Evolutionary conservation across 2,113 vertebrate species (phyloP).

Genomic region (Xyliphius kryptos): DNA sequence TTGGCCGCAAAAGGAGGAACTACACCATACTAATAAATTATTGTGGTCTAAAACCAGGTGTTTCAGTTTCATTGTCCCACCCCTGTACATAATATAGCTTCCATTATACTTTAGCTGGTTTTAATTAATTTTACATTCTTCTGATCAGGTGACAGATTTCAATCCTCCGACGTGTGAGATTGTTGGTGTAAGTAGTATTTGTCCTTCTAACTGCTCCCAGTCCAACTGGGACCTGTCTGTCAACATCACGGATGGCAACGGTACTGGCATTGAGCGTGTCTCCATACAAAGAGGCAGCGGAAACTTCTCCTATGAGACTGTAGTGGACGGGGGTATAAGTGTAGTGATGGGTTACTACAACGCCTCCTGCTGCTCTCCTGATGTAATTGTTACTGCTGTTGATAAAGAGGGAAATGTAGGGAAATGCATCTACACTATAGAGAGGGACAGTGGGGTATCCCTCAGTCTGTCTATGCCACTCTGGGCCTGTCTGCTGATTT

Average conservation of each 20-base stretch:
- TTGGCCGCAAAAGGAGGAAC: too few species aligned
- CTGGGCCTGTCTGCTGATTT: constrained; percentile 48
- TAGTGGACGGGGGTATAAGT: neutral
- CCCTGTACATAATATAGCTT: too few species aligned
- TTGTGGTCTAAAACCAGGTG: too few species aligned
- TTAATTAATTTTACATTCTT: too few species aligned
- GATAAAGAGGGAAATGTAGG: constrained; percentile 61
- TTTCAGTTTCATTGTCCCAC: too few species aligned
- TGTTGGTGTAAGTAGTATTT: constrained; percentile 31
- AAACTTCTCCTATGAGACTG: constrained; percentile 23
- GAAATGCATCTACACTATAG: constrained; percentile 53
- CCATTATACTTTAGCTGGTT: too few species aligned
- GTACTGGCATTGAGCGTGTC: constrained; percentile 49
- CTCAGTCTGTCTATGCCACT: constrained; percentile 39
- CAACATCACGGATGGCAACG: constrained; percentile 54
- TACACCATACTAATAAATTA: too few species aligned
- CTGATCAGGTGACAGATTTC: constrained; percentile 67
- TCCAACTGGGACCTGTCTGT: constrained; percentile 52
- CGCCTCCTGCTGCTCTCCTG: constrained; percentile 59
- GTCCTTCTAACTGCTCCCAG: constrained; percentile 44
- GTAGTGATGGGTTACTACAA: constrained; percentile 44
- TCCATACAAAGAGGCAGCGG: constrained; percentile 47
- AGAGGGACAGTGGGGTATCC: constrained; percentile 26
- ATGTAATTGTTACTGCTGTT: constrained; percentile 51
- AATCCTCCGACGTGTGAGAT: constrained; percentile 50